Conservation (phyloP, 2,113 vertebrate species). For the Pithys albifrons region DNA sequence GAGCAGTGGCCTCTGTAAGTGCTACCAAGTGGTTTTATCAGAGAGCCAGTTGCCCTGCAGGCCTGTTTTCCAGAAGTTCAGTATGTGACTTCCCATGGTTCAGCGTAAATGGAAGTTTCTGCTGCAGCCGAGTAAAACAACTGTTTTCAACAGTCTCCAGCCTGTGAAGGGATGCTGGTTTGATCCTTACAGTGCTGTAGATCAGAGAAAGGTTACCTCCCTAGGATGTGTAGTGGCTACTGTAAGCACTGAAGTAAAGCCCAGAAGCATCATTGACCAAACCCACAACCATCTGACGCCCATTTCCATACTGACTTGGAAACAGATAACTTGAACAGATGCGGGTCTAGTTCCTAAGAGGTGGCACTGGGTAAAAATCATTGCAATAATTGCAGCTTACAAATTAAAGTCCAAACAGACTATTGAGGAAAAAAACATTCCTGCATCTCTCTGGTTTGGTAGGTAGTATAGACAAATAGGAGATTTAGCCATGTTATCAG, state of each 20-base stretch:
- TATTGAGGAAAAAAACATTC: not conserved
- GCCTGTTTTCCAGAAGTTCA: not conserved
- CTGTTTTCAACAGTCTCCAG: not conserved
- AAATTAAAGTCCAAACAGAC: not conserved
- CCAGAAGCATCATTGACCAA: not conserved
- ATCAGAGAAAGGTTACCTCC: not conserved
- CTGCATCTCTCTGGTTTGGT: not conserved
- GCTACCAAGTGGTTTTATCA: not conserved
- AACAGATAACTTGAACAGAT: not conserved
- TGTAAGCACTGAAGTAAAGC: not conserved
- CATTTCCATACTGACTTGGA: not conserved
- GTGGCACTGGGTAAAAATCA: not conserved
- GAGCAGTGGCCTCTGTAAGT: not conserved
- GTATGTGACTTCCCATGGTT: not conserved
- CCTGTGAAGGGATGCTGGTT: not conserved
- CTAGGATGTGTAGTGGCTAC: not conserved
- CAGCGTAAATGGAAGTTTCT: rapidly evolving
- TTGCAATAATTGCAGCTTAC: not conserved
- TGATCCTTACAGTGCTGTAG: not conserved
- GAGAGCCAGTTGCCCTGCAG: not conserved
- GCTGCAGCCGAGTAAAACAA: not conserved
- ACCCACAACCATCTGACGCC: not conserved
- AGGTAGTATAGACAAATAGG: not conserved
- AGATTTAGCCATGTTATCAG: not conserved
- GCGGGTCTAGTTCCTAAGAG: not conserved